Base-by-base conservation (phyloP, 2,113 vertebrate genomes). In the Sceloporus undulatus region DNA sequence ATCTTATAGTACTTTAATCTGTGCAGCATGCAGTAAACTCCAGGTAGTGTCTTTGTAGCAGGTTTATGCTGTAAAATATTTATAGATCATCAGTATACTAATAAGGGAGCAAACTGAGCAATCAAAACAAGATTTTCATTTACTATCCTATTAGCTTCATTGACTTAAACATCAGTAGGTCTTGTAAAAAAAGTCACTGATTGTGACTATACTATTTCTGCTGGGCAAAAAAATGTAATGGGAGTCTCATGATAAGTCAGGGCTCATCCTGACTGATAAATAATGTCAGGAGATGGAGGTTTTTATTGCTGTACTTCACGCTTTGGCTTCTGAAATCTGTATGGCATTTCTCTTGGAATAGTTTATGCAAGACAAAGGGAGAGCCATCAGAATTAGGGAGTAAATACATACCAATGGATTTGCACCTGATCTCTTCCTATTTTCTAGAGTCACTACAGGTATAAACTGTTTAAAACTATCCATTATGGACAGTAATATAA, bases 1-100 rank as follows among this genome's bases (percentile, higher is more conserved):
- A 9, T 52, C 4, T 65, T 68, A 59, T 11, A 73, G 21, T 54
- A 29, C 0, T 0, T 0, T 56, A 71, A 3, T 52, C 27, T 52
- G 13, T 0, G 0, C 4, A 75, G 79, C n/a, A 27, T 68, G 16
- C 42, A 81, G 74, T 84, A 25, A 68, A 80, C 62, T 76, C 74
- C 7, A 34, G 1, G 0, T 40, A 27, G 0, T 71, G 56, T 71
- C 8, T 11, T 86, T 90, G 73, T 76, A 59, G 65, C 0, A 79
- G 11, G 29, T 62, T 86, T 83, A 71, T 83, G 42, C 29, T 48
- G 52, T 65, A 79, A 85, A 73, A 73, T 52, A 68, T 77, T 78
- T 77, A 68, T 68, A 77, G 4, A 66, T 77, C 40, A 77, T 88
- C 81, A 84, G 65, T 70, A 52, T 40, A 70, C 73, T 88, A 88